Percentiles rank a stretch among this genome's conserved stretches.
These are phyloP conservation scores for Eumerus sabulonum DNA, from an alignment of 2,888 invertebrate species.

Conservation along the genomic window DNA sequence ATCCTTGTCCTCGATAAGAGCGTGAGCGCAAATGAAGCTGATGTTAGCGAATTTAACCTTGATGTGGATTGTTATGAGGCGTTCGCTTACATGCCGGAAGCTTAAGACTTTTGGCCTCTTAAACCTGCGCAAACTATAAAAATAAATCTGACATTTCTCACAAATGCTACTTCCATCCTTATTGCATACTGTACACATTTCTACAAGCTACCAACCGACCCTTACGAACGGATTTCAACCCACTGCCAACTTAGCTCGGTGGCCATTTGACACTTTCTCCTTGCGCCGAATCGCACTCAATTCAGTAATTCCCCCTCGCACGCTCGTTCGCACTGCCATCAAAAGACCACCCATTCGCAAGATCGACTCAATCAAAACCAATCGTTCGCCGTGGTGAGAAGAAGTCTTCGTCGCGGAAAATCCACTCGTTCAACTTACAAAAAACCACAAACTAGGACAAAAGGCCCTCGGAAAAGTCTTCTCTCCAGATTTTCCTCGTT, in stretches of 20 bases:
- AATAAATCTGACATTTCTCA: no score
- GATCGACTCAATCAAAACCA: constrained; percentile 47
- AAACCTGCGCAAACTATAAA: no score
- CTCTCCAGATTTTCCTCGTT: constrained; percentile 44
- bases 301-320: constrained; percentile 17
- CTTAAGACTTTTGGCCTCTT: no score
- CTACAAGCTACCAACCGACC: constrained; percentile 19
- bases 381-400: constrained; percentile 57
- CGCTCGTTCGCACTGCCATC: constrained; percentile 8
- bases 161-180: no score
- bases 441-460: constrained; percentile 39
- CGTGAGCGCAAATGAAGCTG: no score
- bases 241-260: constrained; percentile 44
- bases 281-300: constrained; percentile 36
- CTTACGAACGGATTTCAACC: not conserved
- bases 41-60: no score
- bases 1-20: no score
- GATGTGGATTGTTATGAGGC: no score
- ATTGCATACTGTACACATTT: no score
- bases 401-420: constrained; percentile 51
- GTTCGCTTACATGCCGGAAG: no score
- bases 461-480: constrained; percentile 15
- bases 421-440: constrained; percentile 15
- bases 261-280: constrained; percentile 19
- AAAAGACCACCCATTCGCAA: not conserved